These are phyloP conservation scores for Eurytemora carolleeae DNA, from an alignment of 1,140 invertebrate species.

Conservation along the genomic window DNA sequence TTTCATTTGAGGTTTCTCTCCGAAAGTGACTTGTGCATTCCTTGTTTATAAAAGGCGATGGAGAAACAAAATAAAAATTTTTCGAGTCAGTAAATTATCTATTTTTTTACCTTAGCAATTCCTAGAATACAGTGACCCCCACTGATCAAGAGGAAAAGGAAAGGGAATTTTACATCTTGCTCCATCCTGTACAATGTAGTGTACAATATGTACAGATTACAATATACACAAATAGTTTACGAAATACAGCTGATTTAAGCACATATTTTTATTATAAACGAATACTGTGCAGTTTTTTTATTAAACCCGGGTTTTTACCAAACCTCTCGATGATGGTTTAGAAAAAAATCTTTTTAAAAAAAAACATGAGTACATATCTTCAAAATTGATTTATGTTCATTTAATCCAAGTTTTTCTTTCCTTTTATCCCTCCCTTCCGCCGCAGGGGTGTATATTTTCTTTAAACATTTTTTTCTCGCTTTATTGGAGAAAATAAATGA, in stretches of 20 bases:
- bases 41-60: neutral
- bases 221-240: no score
- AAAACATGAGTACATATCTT: no score
- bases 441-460: no score
- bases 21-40: no score
- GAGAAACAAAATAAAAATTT: neutral
- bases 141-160: neutral
- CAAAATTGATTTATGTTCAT: no score
- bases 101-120: neutral
- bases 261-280: neutral
- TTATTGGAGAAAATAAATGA: neutral
- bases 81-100: neutral
- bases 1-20: neutral
- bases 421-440: no score
- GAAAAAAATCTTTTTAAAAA: neutral
- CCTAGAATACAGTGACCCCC: neutral
- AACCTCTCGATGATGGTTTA: neutral
- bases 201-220: no score
- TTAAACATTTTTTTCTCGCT: no score
- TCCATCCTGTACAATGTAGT: neutral
- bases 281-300: neutral
- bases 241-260: neutral
- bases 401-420: no score
- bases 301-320: neutral
- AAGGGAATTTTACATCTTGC: neutral